Base-by-base conservation (phyloP, 2,888 invertebrate species). In the Spisula solida region DNA sequence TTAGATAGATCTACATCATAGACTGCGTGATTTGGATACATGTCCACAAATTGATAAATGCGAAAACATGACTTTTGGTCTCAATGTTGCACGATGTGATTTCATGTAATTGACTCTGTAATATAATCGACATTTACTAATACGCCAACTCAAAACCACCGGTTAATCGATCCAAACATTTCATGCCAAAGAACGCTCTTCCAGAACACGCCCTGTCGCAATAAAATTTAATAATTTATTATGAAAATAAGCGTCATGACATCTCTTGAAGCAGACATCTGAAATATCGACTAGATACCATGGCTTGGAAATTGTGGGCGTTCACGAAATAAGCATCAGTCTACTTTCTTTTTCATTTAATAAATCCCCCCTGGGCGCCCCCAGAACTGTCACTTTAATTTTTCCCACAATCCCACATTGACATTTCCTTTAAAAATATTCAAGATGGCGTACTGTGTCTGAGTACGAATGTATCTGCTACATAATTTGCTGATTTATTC, bases 371-470 rank as follows among this genome's bases (percentile, higher is more conserved):
- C 25, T 34, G 1, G 48, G 85, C 34, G 85, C 90, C 90, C 82
- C 87, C 20, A 29, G 82, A 85, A 91, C 91, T 91, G 93, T 93
- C 93, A 93, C 90, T 88, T 75, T 87, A 88, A 82, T 83, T 85
- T 85, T 91, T 87, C 92, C 93, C 93, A 93, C 86, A 93, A 93
- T 93, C 91, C 93, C 89, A 31, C 84, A 60, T 86, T 81, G 55
- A 86, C 84, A 92, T 93, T 93, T 93, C 93, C 94, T 93, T 92
- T 91, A 92, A 94, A 93, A 94, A 94, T 94, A 95, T 95, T 95
- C 94, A 95, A 94, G 92, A 95, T 95, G 94, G 94, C 94, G 94
- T 93, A 87, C 78, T 79, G 29, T 82, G 86, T 80, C 51, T 88
- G 60, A 82, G 70, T 82, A 14, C 18, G 16, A 47, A 20, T n/a